Evolutionary conservation across 1,140 invertebrate genomes (phyloP), one percentile per base, ranked within the genome.

Genomic region (Eulimnadia texana): DNA sequence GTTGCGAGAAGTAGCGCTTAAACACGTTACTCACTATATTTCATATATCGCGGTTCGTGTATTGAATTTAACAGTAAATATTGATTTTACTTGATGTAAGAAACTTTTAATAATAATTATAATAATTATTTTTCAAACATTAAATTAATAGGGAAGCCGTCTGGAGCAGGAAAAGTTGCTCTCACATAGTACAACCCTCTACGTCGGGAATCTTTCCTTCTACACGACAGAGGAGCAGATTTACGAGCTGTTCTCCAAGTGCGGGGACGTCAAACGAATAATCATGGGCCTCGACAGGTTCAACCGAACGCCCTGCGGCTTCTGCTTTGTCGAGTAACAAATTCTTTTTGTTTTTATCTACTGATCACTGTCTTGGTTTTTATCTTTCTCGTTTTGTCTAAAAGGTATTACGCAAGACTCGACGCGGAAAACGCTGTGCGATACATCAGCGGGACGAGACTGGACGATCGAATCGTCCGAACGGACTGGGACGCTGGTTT

Each of bases 401-500:
- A n/a, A n/a, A 82, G 80, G 72, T 84, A 95, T 78, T 98, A 98
- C 72, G 75, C 73, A 3, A 81, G 95, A 69, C 68, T 70, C 3
- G 95, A 98, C 77, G 86, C 92, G 20, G 93, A 98, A 74, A 84
- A 88, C 70, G 91, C 91, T 69, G 92, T 99, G 84, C 80, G 93
- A 72, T 99, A 93, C 73, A 80, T 99, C 6, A 98, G 98, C 78
- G 93, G 93, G 2, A 99, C 96, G 0, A 78, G 94, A 64, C 74
- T 99, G 19, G 97, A 99, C 77, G 96, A 99, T 69, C 81, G 97
- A 70, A 89, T 98, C 56, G 92, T 99, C 24, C 79, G 97, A 70
- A 95, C 93, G 60, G 96, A 99, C 76, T 99, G 95, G 94, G 97
- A 99, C 76, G 94, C 94, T 53, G 97, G 97, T 3, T 99, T 99